These are phyloP conservation scores for Laterallus jamaicensis DNA, from an alignment of 2,113 vertebrate genomes.

Conservation along the genomic window DNA sequence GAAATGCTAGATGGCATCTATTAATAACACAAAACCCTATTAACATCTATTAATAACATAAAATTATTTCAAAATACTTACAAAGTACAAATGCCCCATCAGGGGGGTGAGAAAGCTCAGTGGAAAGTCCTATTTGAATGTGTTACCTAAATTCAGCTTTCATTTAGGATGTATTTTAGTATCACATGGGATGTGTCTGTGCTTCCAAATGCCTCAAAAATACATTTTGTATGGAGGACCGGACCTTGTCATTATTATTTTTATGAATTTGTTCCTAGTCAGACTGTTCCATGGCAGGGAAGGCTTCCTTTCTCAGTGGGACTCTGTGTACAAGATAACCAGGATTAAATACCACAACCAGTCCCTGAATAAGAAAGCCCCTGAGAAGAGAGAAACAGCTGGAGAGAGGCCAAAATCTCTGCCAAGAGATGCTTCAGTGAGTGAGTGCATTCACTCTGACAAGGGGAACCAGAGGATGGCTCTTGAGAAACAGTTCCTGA, in stretches of 20 bases:
- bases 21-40: background rate
- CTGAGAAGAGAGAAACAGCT: conserved; percentile 42
- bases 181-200: background rate
- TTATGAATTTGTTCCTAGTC: conserved; percentile 33
- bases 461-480: conserved; percentile 30
- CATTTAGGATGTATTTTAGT: background rate
- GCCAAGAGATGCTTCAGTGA: conserved; percentile 72
- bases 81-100: background rate
- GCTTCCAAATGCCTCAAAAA: background rate
- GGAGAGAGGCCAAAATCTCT: conserved; percentile 67
- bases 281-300: background rate
- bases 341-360: conserved; percentile 62
- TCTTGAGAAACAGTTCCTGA: conserved; percentile 69
- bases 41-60: background rate
- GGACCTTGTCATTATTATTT: conserved; percentile 15
- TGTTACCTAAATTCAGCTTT: background rate
- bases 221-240: background rate
- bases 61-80: conserved; percentile 46
- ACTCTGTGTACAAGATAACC: conserved; percentile 54
- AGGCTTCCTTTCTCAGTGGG: conserved; percentile 34
- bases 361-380: conserved; percentile 64
- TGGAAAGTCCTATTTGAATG: background rate
- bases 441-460: conserved; percentile 61
- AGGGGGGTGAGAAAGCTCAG: background rate
- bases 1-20: conserved; percentile 29